Conservation (phyloP, 1,140 invertebrate genomes). For the Drosophila nannoptera region DNA sequence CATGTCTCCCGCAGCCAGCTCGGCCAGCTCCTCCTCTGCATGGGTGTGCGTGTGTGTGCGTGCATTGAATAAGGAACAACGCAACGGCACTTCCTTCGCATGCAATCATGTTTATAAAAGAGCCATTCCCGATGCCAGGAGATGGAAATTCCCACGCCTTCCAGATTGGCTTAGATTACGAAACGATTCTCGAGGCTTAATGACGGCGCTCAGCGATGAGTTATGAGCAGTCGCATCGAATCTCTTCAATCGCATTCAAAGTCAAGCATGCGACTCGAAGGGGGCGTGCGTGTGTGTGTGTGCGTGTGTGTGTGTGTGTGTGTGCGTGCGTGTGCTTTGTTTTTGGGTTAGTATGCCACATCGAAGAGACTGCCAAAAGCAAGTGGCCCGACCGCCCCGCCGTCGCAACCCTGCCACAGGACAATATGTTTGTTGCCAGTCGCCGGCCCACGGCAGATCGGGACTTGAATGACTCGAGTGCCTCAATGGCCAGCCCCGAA, state of each 20-base stretch:
- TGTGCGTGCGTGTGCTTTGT: neutral
- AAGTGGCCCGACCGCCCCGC: neutral
- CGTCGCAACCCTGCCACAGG: neutral
- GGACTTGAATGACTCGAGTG: constrained; percentile 33
- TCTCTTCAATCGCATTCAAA: too few species aligned
- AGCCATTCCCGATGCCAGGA: constrained; percentile 21
- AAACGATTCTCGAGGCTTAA: too few species aligned
- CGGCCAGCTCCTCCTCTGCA: neutral
- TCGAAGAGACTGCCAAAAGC: constrained; percentile 41
- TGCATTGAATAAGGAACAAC: constrained; percentile 1
- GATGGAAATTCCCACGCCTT: neutral
- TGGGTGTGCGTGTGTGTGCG: constrained; percentile 2
- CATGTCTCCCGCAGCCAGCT: constrained; percentile 31
- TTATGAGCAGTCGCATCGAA: too few species aligned
- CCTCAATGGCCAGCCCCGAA: constrained; percentile 26
- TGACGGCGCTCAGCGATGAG: too few species aligned
- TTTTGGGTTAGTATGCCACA: constrained; percentile 6
- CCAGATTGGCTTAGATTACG: too few species aligned
- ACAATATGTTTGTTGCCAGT: too few species aligned
- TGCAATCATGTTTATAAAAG: constrained; percentile 11
- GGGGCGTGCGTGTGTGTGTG: neutral
- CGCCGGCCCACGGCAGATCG: neutral
- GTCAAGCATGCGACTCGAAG: too few species aligned
- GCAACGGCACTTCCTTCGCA: constrained; percentile 1
- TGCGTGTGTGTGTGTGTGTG: neutral